Base-by-base conservation (phyloP, 2,113 vertebrate species). In the Mungos mungo region DNA sequence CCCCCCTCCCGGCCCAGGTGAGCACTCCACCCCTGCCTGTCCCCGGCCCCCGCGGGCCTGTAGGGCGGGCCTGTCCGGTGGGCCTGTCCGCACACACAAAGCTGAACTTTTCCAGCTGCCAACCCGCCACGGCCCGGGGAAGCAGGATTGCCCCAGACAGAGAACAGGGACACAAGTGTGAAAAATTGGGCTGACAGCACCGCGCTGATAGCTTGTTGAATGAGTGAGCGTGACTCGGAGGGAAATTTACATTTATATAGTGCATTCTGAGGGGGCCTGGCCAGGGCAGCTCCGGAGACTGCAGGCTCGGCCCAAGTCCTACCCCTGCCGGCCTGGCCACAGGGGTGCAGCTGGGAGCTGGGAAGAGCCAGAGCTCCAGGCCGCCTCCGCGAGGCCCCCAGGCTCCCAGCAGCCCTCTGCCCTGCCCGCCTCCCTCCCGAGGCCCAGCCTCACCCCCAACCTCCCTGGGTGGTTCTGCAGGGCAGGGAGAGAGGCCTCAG, bases 201-300 rank as follows among this genome's bases (percentile, higher is more conserved):
- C 69, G 15, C 80, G 33, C 96, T 92, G 98, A 98, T 93, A 90
- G 98, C 98, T 98, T 97, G 98, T 97, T 98, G 98, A 98, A 86
- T 45, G 97, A 98, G 96, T 27, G 95, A 96, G 98, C 50, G 3
- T 0, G 16, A 45, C 52, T 3, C 2, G 8, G 97, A 95, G 97
- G 96, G 97, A 98, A 96, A 99, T 99, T 99, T 98, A 98, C 98
- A 99, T 99, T 99, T 99, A 98, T 98, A 99, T 99, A 98, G 97
- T 76, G 97, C 97, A 1, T 60, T 90, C 95, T 96, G 60, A 57
- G 33, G 0, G 69, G 50, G 29, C 68, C 81, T 3, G 12, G 57
- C 31, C 60, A 7, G 2, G 18, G 65, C 2, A 25, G 69, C 69
- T 25, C 35, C 50, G 50, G 2, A 2, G 18, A 50, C 47, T 21